Conservation (phyloP, 2,797 vertebrate species). For the Melanotaenia parkinsoni region DNA sequence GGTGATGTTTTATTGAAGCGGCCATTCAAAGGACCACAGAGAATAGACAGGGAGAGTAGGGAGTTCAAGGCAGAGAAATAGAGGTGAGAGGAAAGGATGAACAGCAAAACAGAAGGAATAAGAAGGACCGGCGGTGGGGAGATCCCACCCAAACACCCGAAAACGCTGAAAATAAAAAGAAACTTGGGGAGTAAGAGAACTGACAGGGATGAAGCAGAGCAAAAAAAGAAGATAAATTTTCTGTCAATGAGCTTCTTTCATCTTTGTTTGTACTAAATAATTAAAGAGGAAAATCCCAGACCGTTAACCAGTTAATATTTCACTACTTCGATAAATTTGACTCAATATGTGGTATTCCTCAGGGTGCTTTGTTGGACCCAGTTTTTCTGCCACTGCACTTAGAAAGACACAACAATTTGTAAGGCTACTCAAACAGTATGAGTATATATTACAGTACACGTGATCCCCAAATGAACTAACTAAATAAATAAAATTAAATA, state of each 20-base stretch:
- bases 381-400: too few relatives aligned
- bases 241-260: neutral
- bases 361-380: neutral
- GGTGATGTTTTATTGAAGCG: slow-evolving; percentile 47
- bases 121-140: neutral
- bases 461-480: too few relatives aligned
- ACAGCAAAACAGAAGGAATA: neutral
- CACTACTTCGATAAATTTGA: neutral
- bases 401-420: neutral
- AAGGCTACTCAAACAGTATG: neutral
- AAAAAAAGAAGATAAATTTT: neutral
- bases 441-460: too few relatives aligned
- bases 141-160: neutral
- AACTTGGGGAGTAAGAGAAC: neutral
- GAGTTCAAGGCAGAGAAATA: neutral
- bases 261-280: neutral
- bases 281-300: neutral
- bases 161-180: neutral
- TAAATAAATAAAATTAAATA: too few relatives aligned
- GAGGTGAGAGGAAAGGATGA: slow-evolving; percentile 6
- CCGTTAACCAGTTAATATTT: neutral
- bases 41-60: neutral
- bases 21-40: slow-evolving; percentile 36
- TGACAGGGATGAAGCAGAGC: neutral
- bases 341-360: neutral